phyloP scores from a whole-genome alignment of 2,888 invertebrate genomes.

The Neoaliturus tenellus region DNA sequence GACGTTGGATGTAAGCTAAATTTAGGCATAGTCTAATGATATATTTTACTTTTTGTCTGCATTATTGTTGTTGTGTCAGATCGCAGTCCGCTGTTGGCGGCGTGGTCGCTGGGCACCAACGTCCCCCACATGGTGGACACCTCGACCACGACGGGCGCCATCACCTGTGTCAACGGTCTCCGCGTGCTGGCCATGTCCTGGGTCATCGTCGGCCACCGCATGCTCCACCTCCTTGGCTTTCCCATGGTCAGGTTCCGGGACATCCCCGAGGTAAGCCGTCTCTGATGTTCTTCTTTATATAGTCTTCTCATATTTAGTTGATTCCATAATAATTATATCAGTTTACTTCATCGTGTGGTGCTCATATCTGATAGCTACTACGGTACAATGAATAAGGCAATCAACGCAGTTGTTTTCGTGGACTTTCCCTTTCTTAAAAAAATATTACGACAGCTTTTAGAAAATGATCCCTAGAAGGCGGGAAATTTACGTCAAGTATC shows the following conservation, averaged over 20 bases:
- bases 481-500: too few species aligned
- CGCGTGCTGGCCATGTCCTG: constrained; percentile 45
- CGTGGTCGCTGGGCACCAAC: constrained; percentile 7
- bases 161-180: constrained; percentile 36
- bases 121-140: constrained; percentile 10
- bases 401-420: too few species aligned
- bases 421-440: too few species aligned
- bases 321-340: too few species aligned
- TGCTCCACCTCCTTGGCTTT: neutral
- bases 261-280: constrained; percentile 1
- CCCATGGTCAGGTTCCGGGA: neutral
- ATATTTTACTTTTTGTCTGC: too few species aligned
- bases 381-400: too few species aligned
- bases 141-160: neutral
- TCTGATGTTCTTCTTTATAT: too few species aligned
- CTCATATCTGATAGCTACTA: too few species aligned
- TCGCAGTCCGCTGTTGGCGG: neutral
- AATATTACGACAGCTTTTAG: too few species aligned
- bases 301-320: too few species aligned
- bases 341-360: too few species aligned
- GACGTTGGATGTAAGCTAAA: neutral
- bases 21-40: neutral
- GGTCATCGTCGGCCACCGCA: constrained; percentile 40
- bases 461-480: too few species aligned
- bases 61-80: neutral